phyloP scores from a whole-genome alignment of 2,797 vertebrate species.

The Macropus fuliginosus region DNA sequence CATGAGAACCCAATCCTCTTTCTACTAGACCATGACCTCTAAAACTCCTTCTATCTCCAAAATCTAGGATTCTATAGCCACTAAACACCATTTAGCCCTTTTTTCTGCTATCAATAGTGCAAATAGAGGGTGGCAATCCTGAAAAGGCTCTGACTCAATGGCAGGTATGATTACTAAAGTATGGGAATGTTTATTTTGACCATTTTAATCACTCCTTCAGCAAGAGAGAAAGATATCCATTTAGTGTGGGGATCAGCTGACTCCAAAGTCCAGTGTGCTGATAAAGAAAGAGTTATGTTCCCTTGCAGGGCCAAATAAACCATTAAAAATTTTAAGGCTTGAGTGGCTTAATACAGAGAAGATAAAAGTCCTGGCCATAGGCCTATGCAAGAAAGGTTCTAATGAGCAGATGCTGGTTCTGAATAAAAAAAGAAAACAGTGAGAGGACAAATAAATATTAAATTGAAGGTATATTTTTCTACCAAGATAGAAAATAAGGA shows the following conservation, averaged over 20 bases:
- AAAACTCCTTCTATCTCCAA: not conserved
- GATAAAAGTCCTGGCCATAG: not conserved
- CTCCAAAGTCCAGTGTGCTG: not conserved
- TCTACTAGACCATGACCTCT: not conserved
- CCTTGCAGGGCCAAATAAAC: not conserved
- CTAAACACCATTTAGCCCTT: not conserved
- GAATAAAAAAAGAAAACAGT: not conserved
- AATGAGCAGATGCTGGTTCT: not conserved
- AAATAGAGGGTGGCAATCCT: not conserved
- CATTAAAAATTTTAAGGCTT: not conserved
- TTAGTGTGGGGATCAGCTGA: not conserved
- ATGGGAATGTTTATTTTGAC: constrained; percentile 12
- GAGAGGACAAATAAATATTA: not conserved
- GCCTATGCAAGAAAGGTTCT: not conserved
- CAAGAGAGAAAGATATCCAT: constrained; percentile 40
- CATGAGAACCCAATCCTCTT: not conserved
- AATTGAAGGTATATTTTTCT: not conserved
- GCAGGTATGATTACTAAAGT: not conserved
- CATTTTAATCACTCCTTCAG: not conserved
- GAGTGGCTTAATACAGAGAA: not conserved
- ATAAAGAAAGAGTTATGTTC: not conserved
- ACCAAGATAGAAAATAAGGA: not conserved
- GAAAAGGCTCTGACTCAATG: not conserved
- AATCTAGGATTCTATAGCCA: not conserved
- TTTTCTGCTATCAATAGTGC: not conserved